Evolutionary conservation across 2,797 vertebrate species (phyloP), one percentile per base, ranked within the genome.

Genomic region (Oreonectes daqikongensis): DNA sequence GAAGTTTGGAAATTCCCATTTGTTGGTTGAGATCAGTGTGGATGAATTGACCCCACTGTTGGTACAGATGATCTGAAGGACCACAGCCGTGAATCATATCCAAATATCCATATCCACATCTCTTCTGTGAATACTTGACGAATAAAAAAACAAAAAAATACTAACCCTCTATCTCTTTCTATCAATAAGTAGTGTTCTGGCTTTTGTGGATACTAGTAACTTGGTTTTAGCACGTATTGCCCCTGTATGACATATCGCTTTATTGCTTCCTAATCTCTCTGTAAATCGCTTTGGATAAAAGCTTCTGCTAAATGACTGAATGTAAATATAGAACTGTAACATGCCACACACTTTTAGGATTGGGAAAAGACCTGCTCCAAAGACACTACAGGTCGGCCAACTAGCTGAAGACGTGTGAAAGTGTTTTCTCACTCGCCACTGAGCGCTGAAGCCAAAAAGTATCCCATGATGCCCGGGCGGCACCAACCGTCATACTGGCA

Each of bases 401-500:
- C 50, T 32, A 53, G 26, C 38, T 60, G 42, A 74, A 70, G 48
- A 57, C 8, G 53, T 14, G 40, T 55, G 66, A 81, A 79, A 30
- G 67, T 61, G 28, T 67, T 75, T 52, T 75, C 42, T 22, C 48
- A 40, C 42, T 71, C 35, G 14, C 48, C 35, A 57, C 28, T 66
- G 44, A 52, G 24, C 14, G 9, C 35, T 50, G 1, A 50, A 48
- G 72, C 38, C 72, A 64, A 20, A 69, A 50, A 14, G 52, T 52
- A 48, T 79, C 68, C 46, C 75, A 69, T 42, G 38, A 65, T 32
- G 38, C n/a, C 17, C 26, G 63, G 80, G 48, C 20, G 22, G 42
- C 53, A 69, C 74, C 65, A 60, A 60, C 40, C 22, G 57, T 72
- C 70, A 69, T 35, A 24, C 68, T 77, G 83, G 83, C 71, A 69